Evolutionary conservation across 2,113 vertebrate species (phyloP).

Genomic region (Herpailurus yagouaroundi): DNA sequence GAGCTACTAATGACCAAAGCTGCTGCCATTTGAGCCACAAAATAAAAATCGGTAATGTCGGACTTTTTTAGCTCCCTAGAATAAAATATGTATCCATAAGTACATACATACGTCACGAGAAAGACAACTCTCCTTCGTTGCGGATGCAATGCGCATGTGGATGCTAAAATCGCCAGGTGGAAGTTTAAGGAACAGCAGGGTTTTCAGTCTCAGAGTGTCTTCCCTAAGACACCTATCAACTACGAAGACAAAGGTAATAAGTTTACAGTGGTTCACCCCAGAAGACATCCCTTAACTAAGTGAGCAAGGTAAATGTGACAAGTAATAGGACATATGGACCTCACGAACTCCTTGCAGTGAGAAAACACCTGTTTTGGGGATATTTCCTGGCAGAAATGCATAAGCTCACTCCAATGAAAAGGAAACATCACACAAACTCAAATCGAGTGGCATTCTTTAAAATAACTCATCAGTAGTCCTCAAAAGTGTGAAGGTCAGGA

Average conservation of each 20-base stretch:
- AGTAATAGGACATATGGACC: not conserved
- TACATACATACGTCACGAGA: not conserved
- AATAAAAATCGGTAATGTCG: not conserved
- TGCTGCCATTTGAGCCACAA: not conserved
- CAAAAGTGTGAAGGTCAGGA: not conserved
- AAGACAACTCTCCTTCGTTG: not conserved
- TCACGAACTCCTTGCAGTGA: not conserved
- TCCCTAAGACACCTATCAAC: not conserved
- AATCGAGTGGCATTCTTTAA: not conserved
- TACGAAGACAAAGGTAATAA: not conserved
- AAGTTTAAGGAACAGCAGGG: not conserved
- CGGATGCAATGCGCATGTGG: not conserved
- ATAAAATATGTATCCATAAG: not conserved
- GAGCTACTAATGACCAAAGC: not conserved
- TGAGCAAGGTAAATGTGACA: not conserved
- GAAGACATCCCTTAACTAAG: not conserved
- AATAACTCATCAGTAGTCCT: not conserved
- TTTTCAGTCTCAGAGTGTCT: not conserved
- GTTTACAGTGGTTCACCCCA: not conserved
- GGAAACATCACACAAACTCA: not conserved
- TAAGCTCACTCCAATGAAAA: not conserved
- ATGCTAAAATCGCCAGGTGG: not conserved
- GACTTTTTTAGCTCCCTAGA: not conserved
- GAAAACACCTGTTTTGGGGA: not conserved
- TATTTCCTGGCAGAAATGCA: not conserved